Evolutionary conservation across 2,888 invertebrate species (phyloP), one percentile per base, ranked within the genome.

Genomic region (Thelaira solivaga): DNA sequence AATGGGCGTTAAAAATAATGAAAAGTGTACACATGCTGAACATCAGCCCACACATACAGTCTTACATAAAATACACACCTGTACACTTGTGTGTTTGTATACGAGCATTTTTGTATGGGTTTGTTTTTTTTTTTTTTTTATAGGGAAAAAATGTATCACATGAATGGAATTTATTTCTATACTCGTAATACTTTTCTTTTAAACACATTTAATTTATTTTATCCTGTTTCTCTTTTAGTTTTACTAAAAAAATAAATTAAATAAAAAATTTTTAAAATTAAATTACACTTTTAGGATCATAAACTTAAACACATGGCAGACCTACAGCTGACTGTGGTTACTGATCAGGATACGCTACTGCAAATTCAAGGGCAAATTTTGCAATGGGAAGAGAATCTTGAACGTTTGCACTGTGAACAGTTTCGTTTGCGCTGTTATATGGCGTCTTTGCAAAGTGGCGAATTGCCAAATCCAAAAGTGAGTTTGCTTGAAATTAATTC

Each of bases 231-330:
- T 7, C 31, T 10, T 31, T 31, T 31, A 8, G 8, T 16, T 18
- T 57, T 11, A 29, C 59, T 2, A 3, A 29, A 26, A 29, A 20
- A 47, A 26, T n/a, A n/a, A n/a, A n/a, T n/a, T n/a, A n/a, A n/a
- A n/a, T n/a, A 45, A 8, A 45, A 20, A 22, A 16, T n/a, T 20
- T n/a, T 20, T 47, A 36, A 24, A 39, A 64, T 41, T 10, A 51
- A 34, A 41, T 36, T 68, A 16, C 68, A 29, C 49, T 18, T 62
- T 39, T 29, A 98, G 98, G 98, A 98, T 90, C 95, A 96, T 88
- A 98, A 98, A 90, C 91, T 98, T 90, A 97, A 97, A 89, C 97
- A 98, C 88, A 98, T 98, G 98, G 97, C 98, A n/a, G 98, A 98
- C 89, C 91, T 98, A 85, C 98, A 98, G 90, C 94, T 97, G 90